phyloP scores from a whole-genome alignment of 2,797 vertebrate genomes.

The Lophotriccus pileatus region DNA sequence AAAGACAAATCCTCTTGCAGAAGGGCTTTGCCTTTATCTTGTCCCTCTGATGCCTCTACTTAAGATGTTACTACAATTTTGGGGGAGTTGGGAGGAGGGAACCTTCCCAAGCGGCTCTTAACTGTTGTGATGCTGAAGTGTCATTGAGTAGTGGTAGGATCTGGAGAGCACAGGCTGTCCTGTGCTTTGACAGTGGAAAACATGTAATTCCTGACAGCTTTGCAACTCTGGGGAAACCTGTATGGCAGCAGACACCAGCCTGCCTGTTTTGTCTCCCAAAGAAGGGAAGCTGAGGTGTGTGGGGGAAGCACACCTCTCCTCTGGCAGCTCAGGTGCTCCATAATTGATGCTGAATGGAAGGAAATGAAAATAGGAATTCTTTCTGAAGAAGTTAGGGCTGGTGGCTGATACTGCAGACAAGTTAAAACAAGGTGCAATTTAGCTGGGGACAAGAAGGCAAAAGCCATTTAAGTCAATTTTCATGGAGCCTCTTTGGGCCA shows the following conservation, averaged over 20 bases:
- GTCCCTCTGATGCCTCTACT: conserved; percentile 5
- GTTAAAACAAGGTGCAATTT: background rate
- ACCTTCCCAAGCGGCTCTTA: background rate
- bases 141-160: accelerated
- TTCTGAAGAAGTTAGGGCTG: background rate
- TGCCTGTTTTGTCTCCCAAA: background rate
- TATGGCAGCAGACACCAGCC: background rate
- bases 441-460: background rate
- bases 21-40: conserved; percentile 48
- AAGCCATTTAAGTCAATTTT: background rate
- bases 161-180: accelerated
- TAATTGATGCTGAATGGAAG: background rate
- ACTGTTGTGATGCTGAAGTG: background rate
- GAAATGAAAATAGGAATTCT: background rate
- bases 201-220: background rate
- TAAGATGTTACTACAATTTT: background rate
- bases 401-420: background rate
- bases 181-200: background rate
- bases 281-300: background rate
- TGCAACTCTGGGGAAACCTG: background rate
- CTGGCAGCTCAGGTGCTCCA: background rate
- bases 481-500: background rate
- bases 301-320: background rate
- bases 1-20: conserved; percentile 48
- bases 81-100: background rate